Conservation (phyloP, 2,113 vertebrate genomes). For the Thalassarche chlororhynchos region DNA sequence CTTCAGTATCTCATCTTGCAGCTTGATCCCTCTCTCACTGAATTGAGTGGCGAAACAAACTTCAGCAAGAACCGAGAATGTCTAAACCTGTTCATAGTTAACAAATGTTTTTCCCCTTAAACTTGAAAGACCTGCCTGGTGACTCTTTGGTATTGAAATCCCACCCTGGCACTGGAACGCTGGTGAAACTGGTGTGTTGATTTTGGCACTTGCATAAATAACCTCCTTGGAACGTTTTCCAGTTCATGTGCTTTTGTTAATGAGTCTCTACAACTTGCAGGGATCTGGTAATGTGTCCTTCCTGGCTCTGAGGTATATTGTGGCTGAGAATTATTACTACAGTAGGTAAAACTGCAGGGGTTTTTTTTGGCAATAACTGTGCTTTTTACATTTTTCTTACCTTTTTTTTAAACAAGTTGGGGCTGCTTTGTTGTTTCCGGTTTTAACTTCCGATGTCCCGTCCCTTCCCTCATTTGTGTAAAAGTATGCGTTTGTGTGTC, state of each 20-base stretch:
- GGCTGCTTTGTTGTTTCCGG: background rate
- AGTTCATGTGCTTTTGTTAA: conserved; percentile 46
- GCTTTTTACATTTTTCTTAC: background rate
- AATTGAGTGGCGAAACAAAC: background rate
- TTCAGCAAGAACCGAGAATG: conserved; percentile 5
- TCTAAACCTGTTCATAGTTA: conserved; percentile 58
- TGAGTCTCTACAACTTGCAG: conserved; percentile 23
- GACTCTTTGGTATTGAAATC: conserved; percentile 47
- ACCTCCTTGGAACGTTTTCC: conserved; percentile 49
- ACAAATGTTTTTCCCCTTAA: conserved; percentile 22
- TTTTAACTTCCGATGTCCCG: background rate
- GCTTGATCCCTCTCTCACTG: background rate
- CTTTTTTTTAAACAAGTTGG: background rate
- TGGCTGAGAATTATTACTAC: background rate
- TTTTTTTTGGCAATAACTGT: background rate
- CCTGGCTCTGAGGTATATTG: background rate
- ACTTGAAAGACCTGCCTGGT: conserved; percentile 56
- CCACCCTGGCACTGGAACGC: background rate
- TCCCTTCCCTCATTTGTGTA: background rate
- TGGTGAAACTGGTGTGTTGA: conserved; percentile 56
- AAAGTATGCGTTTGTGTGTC: background rate
- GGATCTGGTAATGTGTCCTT: conserved; percentile 10
- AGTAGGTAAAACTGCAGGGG: background rate
- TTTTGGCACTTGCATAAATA: conserved; percentile 63
- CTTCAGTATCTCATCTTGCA: background rate